A percentile compares a stretch with the other conserved stretches of the same genome.
Evolutionary conservation across 2,888 invertebrate species (phyloP).

Genomic region (Amphipyra berbera): DNA sequence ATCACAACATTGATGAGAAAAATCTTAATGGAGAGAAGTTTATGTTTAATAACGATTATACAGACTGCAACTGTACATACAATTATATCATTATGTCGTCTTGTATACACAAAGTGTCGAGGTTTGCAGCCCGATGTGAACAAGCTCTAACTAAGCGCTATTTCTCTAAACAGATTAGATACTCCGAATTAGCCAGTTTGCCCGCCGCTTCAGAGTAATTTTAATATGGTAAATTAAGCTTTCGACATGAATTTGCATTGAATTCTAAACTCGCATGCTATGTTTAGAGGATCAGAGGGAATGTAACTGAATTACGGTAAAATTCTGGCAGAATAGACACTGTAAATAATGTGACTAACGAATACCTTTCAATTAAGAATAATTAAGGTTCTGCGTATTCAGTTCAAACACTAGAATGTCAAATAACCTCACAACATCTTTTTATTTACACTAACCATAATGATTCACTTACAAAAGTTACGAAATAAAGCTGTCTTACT

Average conservation of each 20-base stretch:
- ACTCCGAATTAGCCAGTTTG: slow-evolving; percentile 8
- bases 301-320: background rate
- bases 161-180: slow-evolving; percentile 10
- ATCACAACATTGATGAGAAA: no score
- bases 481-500: no score
- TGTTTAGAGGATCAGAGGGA: background rate
- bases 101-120: slow-evolving; percentile 1
- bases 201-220: no score
- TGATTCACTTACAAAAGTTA: no score
- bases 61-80: no score
- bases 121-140: slow-evolving; percentile 33
- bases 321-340: background rate
- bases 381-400: slow-evolving; percentile 34
- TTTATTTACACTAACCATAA: background rate
- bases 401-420: slow-evolving; percentile 7
- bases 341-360: slow-evolving; percentile 16
- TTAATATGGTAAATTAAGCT: no score
- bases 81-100: background rate
- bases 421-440: background rate
- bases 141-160: slow-evolving; percentile 39
- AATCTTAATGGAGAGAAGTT: no score
- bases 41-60: no score
- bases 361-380: slow-evolving; percentile 19
- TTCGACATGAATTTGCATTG: background rate
- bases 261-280: background rate